A percentile compares a stretch with the other conserved stretches of the same genome.
These are phyloP conservation scores for Sebastes itinus DNA, from an alignment of 2,797 vertebrate species.

Conservation along the genomic window DNA sequence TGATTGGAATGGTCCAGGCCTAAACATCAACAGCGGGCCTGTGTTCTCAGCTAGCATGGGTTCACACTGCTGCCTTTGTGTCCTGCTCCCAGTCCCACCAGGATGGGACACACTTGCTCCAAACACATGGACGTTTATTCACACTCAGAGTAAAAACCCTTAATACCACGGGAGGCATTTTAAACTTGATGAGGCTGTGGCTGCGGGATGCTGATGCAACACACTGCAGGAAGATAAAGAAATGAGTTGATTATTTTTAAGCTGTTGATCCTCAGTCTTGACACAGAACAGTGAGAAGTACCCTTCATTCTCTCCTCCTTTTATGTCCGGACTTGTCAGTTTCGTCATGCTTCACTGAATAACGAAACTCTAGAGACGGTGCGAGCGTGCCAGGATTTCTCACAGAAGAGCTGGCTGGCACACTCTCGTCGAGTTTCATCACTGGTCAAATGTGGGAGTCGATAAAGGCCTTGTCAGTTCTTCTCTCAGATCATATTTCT, in stretches of 20 bases:
- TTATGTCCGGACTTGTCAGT: conserved; percentile 48
- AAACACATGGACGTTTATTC: conserved; percentile 60
- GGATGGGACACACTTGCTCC: conserved; percentile 56
- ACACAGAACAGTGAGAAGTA: conserved; percentile 6
- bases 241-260: conserved; percentile 11
- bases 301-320: conserved; percentile 14
- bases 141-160: conserved; percentile 17
- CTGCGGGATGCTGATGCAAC: conserved; percentile 11
- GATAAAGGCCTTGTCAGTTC: conserved; percentile 4
- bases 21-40: conserved; percentile 69
- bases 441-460: conserved; percentile 35
- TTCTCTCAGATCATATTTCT: neutral
- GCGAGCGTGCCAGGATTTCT: conserved; percentile 37
- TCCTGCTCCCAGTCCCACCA: conserved; percentile 42
- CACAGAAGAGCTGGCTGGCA: conserved; percentile 31
- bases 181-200: neutral
- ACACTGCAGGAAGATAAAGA: conserved; percentile 7
- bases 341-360: conserved; percentile 42
- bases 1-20: conserved; percentile 38
- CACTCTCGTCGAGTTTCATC: conserved; percentile 27
- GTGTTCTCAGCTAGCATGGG: conserved; percentile 60
- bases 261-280: conserved; percentile 5
- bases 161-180: neutral
- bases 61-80: conserved; percentile 77
- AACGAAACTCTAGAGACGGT: conserved; percentile 26